Conservation (phyloP, 2,888 invertebrate species). For the Tachystola acroxantha region DNA sequence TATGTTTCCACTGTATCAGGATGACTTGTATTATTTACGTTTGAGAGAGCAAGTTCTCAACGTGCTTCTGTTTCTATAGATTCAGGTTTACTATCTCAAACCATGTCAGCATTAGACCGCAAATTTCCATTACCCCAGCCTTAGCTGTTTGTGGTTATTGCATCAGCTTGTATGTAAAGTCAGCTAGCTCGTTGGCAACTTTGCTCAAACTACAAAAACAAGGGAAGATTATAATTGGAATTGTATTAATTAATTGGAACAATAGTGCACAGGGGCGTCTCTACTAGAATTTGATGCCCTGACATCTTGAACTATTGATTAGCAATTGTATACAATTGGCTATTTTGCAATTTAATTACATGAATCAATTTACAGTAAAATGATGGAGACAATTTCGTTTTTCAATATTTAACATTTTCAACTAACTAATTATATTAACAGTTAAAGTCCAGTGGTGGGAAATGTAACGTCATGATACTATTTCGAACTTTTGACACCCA, state of each 20-base stretch:
- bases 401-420: too few species aligned
- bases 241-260: constrained; percentile 2
- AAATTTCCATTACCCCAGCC: constrained; percentile 2
- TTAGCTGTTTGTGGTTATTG: constrained; percentile 4
- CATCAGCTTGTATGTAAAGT: not conserved
- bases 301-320: not conserved
- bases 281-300: not conserved
- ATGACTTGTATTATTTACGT: not conserved
- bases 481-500: too few species aligned
- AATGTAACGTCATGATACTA: too few species aligned
- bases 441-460: too few species aligned
- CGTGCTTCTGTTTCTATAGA: constrained; percentile 9
- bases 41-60: not conserved
- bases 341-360: too few species aligned
- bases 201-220: not conserved
- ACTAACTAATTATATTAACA: too few species aligned
- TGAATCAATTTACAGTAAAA: too few species aligned
- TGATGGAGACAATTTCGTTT: too few species aligned
- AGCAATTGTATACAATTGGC: too few species aligned
- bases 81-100: constrained; percentile 6
- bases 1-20: not conserved
- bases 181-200: not conserved
- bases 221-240: not conserved
- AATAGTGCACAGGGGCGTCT: not conserved
- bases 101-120: constrained; percentile 4